Evolutionary conservation across 1,140 invertebrate genomes (phyloP), one percentile per base, ranked within the genome.

Genomic region (Goniozus legneri): DNA sequence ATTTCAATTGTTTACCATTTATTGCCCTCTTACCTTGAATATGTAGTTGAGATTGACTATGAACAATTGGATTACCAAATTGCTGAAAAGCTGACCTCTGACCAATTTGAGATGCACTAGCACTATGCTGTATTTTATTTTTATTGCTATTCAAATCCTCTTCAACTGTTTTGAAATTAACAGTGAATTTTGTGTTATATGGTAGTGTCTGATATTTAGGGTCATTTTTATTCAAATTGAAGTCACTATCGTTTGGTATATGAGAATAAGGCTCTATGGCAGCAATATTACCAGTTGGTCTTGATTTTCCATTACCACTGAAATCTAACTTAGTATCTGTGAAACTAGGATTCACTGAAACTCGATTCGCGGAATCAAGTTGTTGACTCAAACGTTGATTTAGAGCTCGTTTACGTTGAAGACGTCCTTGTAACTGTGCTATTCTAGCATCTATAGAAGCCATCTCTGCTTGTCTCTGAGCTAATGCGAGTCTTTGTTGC

Each of bases 131-230:
- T 32, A 77, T 70, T 36, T 64, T 67, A 35, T 67, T 69, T 41
- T 75, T 76, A 30, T 73, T 75, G 40, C 74, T 75, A 27, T 76
- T 77, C 3, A 75, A 64, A 37, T 76, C 75, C 37, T 76, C 75
- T 6, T 77, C 71, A 20, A 45, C 50, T 12, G 55, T 50, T 44
- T 76, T 69, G 43, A 81, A 76, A 57, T 80, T 81, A 3, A 81
- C 82, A 7, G 84, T 82, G 64, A 91, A 89, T 71, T 92, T 91
- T 6, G 88, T 89, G 56, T 91, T 92, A 67, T 91, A 91, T 35
- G 92, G 92, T 65, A 95, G 78, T 14, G 91, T 93, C 76, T 96
- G 92, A 78, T 95, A 95, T 73, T 95, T 95, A 0, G 91, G 89
- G 71, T 95, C 91, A 37, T 87, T 88, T 73, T 94, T 95, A 57